phyloP scores from a whole-genome alignment of 2,888 invertebrate species.

The Anodontia alba region DNA sequence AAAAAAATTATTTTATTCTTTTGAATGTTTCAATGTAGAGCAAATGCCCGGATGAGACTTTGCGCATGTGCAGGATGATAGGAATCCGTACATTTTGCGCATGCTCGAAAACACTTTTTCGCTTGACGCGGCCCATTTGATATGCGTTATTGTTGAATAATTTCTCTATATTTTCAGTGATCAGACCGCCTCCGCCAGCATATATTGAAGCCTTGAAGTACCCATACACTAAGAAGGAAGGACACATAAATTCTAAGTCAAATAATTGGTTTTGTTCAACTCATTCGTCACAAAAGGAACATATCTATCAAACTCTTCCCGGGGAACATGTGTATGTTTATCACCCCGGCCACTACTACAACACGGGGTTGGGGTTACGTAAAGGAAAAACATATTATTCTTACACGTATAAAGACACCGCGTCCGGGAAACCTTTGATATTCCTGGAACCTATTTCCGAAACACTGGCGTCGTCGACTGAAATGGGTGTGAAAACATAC shows the following conservation, averaged over 20 bases:
- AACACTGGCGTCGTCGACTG: slow-evolving; percentile 56
- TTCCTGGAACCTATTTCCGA: slow-evolving; percentile 55
- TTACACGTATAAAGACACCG: slow-evolving; percentile 30
- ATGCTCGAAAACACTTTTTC: too few relatives aligned
- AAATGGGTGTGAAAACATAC: slow-evolving; percentile 60
- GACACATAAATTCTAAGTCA: neutral
- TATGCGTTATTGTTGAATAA: too few relatives aligned
- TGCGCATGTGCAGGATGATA: too few relatives aligned
- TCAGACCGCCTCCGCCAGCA: slow-evolving; percentile 52
- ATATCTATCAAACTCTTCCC: slow-evolving; percentile 39
- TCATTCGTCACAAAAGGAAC: slow-evolving; percentile 1
- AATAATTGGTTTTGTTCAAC: too few relatives aligned
- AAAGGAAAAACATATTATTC: slow-evolving; percentile 31
- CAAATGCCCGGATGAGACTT: too few relatives aligned
- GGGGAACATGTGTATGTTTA: slow-evolving; percentile 11
- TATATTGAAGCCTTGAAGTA: slow-evolving; percentile 49
- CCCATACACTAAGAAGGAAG: slow-evolving; percentile 23
- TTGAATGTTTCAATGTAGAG: too few relatives aligned
- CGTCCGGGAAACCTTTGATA: slow-evolving; percentile 47
- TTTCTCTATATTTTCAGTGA: slow-evolving; percentile 34
- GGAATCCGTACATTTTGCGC: too few relatives aligned
- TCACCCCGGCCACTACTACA: slow-evolving; percentile 30
- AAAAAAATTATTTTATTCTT: too few relatives aligned
- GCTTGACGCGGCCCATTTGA: too few relatives aligned
- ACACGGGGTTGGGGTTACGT: slow-evolving; percentile 18